A percentile compares a stretch with the other conserved stretches of the same genome.
These are phyloP conservation scores for Brachionichthys hirsutus DNA, from an alignment of 2,113 vertebrate genomes.

Conservation along the genomic window DNA sequence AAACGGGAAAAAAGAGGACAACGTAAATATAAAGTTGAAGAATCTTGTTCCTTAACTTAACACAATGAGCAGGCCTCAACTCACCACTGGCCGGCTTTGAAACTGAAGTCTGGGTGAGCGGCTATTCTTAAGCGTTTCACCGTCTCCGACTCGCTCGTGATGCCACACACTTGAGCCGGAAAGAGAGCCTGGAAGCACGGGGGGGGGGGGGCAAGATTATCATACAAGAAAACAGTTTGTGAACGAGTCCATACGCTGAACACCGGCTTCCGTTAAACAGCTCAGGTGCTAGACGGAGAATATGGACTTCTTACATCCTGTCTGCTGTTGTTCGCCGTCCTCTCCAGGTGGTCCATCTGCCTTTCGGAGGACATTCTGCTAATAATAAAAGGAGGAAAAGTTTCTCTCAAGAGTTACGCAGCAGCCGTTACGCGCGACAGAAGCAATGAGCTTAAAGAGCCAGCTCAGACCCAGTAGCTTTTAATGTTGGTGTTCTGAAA, in stretches of 20 bases:
- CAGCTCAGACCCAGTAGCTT: neutral
- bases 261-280: too few species aligned
- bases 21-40: neutral
- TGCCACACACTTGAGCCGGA: conserved; percentile 84
- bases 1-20: too few species aligned
- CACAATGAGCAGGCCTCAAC: conserved; percentile 18
- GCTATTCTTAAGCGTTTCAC: conserved; percentile 86
- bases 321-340: conserved; percentile 85
- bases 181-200: conserved; percentile 77
- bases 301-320: conserved; percentile 83
- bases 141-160: conserved; percentile 77
- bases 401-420: too few species aligned
- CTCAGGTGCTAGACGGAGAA: neutral
- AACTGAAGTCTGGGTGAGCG: conserved; percentile 84
- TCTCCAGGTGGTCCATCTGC: conserved; percentile 88
- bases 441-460: conserved; percentile 18
- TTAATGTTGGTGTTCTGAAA: neutral
- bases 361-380: conserved; percentile 84
- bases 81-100: conserved; percentile 96
- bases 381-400: conserved; percentile 30
- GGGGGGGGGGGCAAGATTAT: neutral
- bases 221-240: neutral
- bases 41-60: neutral
- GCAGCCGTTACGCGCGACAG: too few species aligned
- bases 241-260: neutral